Evolutionary conservation across 2,888 invertebrate species (phyloP), one percentile per base, ranked within the genome.

Genomic region (Fragum whitleyi): DNA sequence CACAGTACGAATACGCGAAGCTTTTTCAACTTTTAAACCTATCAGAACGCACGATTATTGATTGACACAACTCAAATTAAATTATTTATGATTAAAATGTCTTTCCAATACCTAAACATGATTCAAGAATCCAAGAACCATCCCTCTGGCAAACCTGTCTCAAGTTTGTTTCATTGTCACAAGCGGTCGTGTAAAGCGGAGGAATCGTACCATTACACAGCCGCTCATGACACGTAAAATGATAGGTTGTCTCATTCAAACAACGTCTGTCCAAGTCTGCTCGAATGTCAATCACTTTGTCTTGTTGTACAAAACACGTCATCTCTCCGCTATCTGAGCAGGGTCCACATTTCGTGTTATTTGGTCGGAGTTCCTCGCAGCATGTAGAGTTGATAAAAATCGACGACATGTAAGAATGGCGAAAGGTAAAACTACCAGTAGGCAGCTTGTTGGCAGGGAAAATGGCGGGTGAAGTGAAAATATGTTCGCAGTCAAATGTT

Each of bases 241-340:
- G n/a, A n/a, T 62, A 62, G 2, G 3, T n/a, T 16, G 62, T 62
- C n/a, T 62, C 32, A 3, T 32, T 62, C 36, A 62, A 21, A 21
- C 62, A 62, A 0, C 11, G n/a, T 6, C n/a, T 29, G 28, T 29
- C n/a, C 16, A n/a, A 16, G 19, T n/a, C 28, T 19, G 36, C 19
- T 0, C 32, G 62, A 19, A 62, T 16, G n/a, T 62, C 32, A 2
- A 62, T n/a, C 16, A 62, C 62, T 9, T 32, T 19, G 21, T 19
- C 28, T 36, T 62, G 62, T 3, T 62, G n/a, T 7, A 62, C 62
- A 62, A 36, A 62, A 21, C 62, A 62, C 3, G 19, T 19, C n/a
- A 26, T 26, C 36, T 62, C 62, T 6, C 62, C 36, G n/a, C 28
- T 21, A 9, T 19, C 2, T 14, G 36, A 6, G 21, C 62, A 62